These are phyloP conservation scores for Brachionus asplanchnoidis DNA, from an alignment of 1,140 invertebrate genomes.

Conservation along the genomic window DNA sequence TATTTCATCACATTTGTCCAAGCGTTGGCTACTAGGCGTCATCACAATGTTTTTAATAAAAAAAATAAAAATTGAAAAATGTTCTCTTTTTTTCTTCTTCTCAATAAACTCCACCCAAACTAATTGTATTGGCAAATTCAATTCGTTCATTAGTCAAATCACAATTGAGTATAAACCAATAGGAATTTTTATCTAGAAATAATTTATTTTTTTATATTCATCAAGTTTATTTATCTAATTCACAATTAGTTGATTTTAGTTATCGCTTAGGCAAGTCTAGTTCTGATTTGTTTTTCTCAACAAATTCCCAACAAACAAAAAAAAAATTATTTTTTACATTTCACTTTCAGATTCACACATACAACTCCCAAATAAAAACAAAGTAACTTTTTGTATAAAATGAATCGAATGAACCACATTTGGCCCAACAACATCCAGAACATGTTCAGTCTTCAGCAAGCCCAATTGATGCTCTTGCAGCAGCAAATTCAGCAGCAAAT, in stretches of 20 bases:
- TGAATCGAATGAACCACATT: conserved; percentile 24
- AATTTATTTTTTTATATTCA: background rate
- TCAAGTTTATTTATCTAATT: conserved; percentile 29
- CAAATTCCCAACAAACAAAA: background rate
- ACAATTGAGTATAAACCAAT: background rate
- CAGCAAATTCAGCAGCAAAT: conserved; percentile 5
- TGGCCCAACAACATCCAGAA: background rate
- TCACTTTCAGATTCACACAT: background rate
- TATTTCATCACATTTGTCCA: background rate
- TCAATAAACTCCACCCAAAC: background rate
- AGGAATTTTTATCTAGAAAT: background rate
- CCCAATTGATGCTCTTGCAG: background rate
- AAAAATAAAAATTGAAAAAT: no score
- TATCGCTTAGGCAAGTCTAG: background rate
- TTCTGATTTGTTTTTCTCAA: conserved; percentile 37
- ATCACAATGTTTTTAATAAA: no score
- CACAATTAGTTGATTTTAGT: conserved; percentile 29
- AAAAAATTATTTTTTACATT: no score
- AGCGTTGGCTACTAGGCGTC: background rate
- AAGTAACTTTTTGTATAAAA: background rate
- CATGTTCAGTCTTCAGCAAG: conserved; percentile 8
- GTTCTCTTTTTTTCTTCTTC: background rate
- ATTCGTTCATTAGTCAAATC: background rate
- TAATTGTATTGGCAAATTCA: background rate
- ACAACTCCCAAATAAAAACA: conserved; percentile 23